Conservation (phyloP, 2,113 vertebrate genomes). For the Lipophrys pholis region DNA sequence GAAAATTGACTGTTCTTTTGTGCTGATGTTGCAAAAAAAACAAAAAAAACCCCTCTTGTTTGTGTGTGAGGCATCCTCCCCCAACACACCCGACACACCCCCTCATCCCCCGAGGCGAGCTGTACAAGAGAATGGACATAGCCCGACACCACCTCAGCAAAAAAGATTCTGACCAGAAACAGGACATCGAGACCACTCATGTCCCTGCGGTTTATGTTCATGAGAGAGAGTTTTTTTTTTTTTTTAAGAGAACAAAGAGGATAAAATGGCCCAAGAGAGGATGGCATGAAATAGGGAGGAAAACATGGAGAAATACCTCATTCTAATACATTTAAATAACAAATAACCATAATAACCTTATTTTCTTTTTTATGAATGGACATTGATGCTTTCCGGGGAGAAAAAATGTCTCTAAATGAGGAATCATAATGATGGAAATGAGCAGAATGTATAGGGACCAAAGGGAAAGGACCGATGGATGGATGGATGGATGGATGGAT, state of each 20-base stretch:
- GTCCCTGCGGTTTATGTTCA: constrained; percentile 16
- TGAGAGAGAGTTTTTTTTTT: not conserved
- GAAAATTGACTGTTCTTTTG: constrained; percentile 68
- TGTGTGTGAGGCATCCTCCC: constrained; percentile 51
- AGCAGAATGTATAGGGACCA: no score
- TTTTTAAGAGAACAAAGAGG: not conserved
- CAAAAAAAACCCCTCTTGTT: constrained; percentile 32
- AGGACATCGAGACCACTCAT: constrained; percentile 10
- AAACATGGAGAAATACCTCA: no score
- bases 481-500: no score
- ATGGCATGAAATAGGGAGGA: not conserved
- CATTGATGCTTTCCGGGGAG: no score
- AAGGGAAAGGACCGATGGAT: no score
- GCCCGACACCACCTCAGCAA: constrained; percentile 61
- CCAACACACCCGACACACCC: constrained; percentile 43
- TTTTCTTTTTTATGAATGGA: no score
- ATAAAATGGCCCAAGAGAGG: not conserved
- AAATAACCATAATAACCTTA: no score
- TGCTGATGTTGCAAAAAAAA: constrained; percentile 70
- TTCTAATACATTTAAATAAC: no score
- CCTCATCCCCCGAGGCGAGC: constrained; percentile 49
- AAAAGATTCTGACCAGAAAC: constrained; percentile 57
- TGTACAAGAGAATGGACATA: constrained; percentile 47
- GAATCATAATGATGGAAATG: no score
- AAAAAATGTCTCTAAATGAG: no score